Conservation (phyloP, 1,140 invertebrate species). For the Ceratina australensis region DNA sequence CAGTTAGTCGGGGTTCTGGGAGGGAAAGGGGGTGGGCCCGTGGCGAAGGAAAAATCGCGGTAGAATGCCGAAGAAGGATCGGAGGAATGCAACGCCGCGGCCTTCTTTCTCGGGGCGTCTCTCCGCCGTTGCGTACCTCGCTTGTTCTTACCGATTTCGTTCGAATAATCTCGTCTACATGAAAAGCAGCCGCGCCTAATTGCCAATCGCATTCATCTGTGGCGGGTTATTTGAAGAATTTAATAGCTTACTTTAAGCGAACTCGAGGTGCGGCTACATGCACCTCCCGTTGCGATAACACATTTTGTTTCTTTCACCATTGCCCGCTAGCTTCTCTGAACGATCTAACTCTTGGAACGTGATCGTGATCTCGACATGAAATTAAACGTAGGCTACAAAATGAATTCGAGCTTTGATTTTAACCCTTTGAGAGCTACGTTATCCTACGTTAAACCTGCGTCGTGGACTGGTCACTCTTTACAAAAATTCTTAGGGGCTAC, state of each 20-base stretch:
- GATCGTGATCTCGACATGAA: too few relatives aligned
- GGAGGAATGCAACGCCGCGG: slow-evolving; percentile 34
- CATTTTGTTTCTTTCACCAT: background rate
- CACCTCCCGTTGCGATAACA: background rate
- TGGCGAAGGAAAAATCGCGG: slow-evolving; percentile 52
- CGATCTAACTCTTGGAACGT: too few relatives aligned
- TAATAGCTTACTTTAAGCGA: slow-evolving; percentile 43
- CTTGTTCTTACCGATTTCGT: slow-evolving; percentile 41
- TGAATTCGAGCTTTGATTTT: too few relatives aligned
- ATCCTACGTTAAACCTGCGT: too few relatives aligned
- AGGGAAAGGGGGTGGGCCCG: slow-evolving; percentile 54
- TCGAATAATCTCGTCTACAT: slow-evolving; percentile 49
- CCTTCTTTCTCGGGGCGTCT: slow-evolving; percentile 24
- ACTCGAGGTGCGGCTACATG: background rate
- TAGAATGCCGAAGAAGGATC: slow-evolving; percentile 23
- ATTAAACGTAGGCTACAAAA: too few relatives aligned
- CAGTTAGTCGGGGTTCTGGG: slow-evolving; percentile 10
- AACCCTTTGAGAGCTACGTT: too few relatives aligned
- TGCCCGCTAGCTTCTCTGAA: too few relatives aligned
- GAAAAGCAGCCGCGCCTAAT: slow-evolving; percentile 37
- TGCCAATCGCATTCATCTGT: slow-evolving; percentile 37
- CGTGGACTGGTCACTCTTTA: too few relatives aligned
- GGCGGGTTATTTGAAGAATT: slow-evolving; percentile 45
- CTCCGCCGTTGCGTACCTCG: slow-evolving; percentile 17
- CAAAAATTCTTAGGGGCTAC: too few relatives aligned